Conservation (phyloP, 2,797 vertebrate species). For the Crossoptilon crossoptilon region DNA sequence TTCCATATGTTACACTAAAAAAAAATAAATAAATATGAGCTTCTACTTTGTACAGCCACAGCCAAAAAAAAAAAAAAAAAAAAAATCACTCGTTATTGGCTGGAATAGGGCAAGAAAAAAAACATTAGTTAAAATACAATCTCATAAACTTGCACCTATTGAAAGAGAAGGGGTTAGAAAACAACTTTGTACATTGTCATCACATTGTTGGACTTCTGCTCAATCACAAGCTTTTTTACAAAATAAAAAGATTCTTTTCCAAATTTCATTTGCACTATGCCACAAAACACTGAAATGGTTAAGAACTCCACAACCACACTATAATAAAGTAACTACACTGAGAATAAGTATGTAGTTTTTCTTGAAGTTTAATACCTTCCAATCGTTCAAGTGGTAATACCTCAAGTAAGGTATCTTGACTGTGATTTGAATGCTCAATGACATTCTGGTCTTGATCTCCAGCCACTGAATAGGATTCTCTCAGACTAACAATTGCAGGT, state of each 20-base stretch:
- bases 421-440: not conserved
- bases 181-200: not conserved
- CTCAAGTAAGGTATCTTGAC: not conserved
- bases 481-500: conserved; percentile 75
- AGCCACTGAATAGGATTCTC: not conserved
- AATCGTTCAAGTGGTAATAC: conserved; percentile 31
- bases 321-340: not conserved
- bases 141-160: not conserved
- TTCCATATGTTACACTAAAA: not conserved
- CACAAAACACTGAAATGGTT: not conserved
- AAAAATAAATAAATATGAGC: not conserved
- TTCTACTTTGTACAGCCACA: not conserved
- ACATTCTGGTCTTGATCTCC: conserved; percentile 8
- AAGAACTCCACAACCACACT: not conserved
- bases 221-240: not conserved
- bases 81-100: not conserved
- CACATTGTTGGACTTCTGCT: no score
- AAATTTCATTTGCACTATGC: not conserved
- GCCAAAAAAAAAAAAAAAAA: not conserved
- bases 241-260: not conserved
- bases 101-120: not conserved
- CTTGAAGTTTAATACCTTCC: conserved; percentile 64
- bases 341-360: not conserved
- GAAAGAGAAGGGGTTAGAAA: not conserved
- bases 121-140: not conserved